Evolutionary conservation across 2,113 vertebrate species (phyloP), one percentile per base, ranked within the genome.

Genomic region (Gobius niger): DNA sequence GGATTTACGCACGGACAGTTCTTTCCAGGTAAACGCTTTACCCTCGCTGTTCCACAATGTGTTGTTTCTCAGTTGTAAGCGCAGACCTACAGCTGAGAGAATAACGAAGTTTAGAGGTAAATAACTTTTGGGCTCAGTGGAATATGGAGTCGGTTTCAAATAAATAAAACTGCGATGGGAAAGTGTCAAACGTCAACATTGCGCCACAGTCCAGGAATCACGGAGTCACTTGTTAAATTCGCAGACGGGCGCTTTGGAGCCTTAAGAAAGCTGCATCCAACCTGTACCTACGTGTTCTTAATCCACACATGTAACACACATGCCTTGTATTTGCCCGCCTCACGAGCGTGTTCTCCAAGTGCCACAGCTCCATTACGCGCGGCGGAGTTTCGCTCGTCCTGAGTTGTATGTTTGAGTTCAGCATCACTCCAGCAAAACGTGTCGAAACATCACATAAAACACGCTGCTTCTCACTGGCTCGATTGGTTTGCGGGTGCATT

Each of bases 21-120:
- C 72, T 90, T 89, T 44, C 87, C 89, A 88, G 89, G 89, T 90
- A 84, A 82, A 47, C 7, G 1, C 1, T 19, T 12, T 63, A 2
- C 59, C 18, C 66, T 0, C 16, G 65, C 8, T 7, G 5, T 60
- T n/a, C 10, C 13, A 8, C 13, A 2, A 6, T n/a, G 3, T 24
- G 53, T 10, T 60, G 57, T 60, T 40, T 60, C 7, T n/a, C 57
- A 7, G 41, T 60, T 9, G 42, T 54, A 24, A 11, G 3, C 14
- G 47, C 5, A 50, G 12, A 50, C 47, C 15, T 50, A 50, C 11
- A 6, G 5, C 24, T 34, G 24, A 4, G 24, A 34, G 0, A 34
- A 34, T 34, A 34, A 34, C 24, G 3, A 34, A 34, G 24, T 34
- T 34, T 34, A 34, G 24, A 34, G 24, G 24, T 34, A 34, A 2